Conservation (phyloP, 2,797 vertebrate genomes). For the Bufotes viridis region DNA sequence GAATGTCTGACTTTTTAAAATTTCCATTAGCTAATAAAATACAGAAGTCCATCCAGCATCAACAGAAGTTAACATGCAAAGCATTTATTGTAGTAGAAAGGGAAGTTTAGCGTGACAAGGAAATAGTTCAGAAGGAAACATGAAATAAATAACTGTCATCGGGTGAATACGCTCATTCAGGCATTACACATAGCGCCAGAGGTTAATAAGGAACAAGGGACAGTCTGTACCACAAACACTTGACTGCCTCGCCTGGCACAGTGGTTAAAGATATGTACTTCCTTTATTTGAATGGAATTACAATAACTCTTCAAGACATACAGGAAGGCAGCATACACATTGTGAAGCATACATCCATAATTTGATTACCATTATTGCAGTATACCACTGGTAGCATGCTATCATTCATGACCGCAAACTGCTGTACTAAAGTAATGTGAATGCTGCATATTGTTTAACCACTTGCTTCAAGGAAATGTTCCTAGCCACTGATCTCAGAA, state of each 20-base stretch:
- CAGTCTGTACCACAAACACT: background rate
- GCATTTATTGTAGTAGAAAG: conserved; percentile 2
- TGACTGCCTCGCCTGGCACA: background rate
- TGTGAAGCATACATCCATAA: background rate
- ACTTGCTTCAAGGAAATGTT: background rate
- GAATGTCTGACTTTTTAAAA: background rate
- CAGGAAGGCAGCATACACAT: background rate
- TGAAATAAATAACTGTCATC: background rate
- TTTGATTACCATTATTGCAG: background rate
- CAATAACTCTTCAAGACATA: background rate
- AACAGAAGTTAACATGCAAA: conserved; percentile 23
- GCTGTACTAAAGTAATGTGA: background rate
- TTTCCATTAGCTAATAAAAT: background rate
- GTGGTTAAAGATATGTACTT: background rate
- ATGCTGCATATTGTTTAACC: background rate
- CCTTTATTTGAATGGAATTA: background rate
- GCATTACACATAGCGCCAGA: background rate
- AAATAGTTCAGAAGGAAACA: conserved; percentile 42
- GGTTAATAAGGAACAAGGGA: background rate
- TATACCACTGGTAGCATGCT: background rate
- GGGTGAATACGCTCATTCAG: conserved; percentile 1
- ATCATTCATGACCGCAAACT: background rate
- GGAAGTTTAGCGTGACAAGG: conserved; percentile 28
- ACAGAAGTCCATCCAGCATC: background rate
- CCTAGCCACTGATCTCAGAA: background rate